Percentiles rank a stretch among this genome's conserved stretches.
phyloP scores from a whole-genome alignment of 2,888 invertebrate species.

The Cybosia mesomella region DNA sequence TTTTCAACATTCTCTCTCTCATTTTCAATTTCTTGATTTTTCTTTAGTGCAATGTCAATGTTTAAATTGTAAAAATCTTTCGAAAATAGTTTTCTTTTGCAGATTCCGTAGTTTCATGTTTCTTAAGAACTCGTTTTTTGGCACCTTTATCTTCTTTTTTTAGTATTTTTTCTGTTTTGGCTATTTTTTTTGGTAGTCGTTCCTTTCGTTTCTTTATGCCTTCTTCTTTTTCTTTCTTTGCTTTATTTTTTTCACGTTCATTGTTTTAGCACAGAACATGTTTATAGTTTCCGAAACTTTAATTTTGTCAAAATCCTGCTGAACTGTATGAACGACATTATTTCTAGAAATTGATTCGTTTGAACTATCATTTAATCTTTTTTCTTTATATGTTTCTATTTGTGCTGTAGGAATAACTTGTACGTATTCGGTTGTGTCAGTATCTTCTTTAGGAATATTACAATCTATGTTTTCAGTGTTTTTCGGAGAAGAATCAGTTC shows the following conservation, averaged over 20 bases:
- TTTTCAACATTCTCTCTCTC: conserved; percentile 5
- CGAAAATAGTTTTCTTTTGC: conserved; percentile 9
- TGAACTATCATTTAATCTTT: too few relatives aligned
- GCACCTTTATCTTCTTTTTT: conserved; percentile 1
- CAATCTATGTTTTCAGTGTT: too few relatives aligned
- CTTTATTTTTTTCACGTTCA: conserved; percentile 28
- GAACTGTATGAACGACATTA: too few relatives aligned
- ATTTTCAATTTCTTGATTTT: conserved; percentile 11
- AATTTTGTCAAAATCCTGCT: too few relatives aligned
- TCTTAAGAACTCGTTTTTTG: conserved; percentile 14
- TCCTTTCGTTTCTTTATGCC: conserved; percentile 34
- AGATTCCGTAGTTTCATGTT: conserved; percentile 7
- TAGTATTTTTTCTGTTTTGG: conserved; percentile 1
- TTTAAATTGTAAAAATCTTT: conserved; percentile 10
- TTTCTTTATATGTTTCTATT: too few relatives aligned
- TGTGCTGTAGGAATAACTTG: too few relatives aligned
- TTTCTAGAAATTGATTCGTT: too few relatives aligned
- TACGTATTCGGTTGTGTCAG: too few relatives aligned
- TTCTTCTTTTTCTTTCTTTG: conserved; percentile 31
- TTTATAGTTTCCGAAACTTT: too few relatives aligned
- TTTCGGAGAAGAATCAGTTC: too few relatives aligned
- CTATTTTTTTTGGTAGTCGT: conserved; percentile 22
- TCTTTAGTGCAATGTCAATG: conserved; percentile 6
- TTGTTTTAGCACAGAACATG: too few relatives aligned
- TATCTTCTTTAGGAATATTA: too few relatives aligned